phyloP scores from a whole-genome alignment of 1,140 invertebrate species.

The Drosophila ficusphila region DNA sequence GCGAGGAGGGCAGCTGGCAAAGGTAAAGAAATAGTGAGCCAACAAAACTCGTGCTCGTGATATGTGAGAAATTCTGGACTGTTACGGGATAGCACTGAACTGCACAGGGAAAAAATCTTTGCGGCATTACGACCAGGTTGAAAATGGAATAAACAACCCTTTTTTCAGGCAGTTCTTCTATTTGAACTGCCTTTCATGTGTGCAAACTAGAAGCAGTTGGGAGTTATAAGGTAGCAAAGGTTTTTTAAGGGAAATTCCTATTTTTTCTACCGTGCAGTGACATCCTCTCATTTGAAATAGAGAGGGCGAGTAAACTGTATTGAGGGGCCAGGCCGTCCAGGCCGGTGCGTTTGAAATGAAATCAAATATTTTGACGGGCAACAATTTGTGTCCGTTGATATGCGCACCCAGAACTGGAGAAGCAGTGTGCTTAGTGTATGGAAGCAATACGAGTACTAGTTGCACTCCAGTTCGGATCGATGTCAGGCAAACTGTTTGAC shows the following conservation, averaged over 20 bases:
- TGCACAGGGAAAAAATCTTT: background rate
- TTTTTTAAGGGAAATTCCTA: too few relatives aligned
- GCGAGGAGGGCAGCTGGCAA: background rate
- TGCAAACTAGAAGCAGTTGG: background rate
- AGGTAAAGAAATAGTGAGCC: conserved; percentile 29
- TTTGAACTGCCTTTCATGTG: too few relatives aligned
- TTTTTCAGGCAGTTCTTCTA: too few relatives aligned
- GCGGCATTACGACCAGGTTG: too few relatives aligned
- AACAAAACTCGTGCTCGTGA: conserved; percentile 23
- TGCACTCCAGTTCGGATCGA: conserved; percentile 24
- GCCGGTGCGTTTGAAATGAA: conserved; percentile 61
- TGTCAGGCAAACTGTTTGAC: conserved; percentile 37
- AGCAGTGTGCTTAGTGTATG: background rate
- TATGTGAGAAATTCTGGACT: conserved; percentile 30
- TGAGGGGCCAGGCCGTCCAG: conserved; percentile 11
- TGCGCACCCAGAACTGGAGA: conserved; percentile 11
- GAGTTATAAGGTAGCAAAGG: too few relatives aligned
- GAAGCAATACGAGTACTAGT: background rate
- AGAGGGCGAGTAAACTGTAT: conserved; percentile 30
- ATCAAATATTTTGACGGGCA: conserved; percentile 74
- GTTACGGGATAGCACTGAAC: background rate
- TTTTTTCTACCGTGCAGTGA: conserved; percentile 10
- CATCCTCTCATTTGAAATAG: background rate
- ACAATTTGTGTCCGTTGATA: conserved; percentile 64
- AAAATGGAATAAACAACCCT: too few relatives aligned